Evolutionary conservation across 2,113 vertebrate species (phyloP).

Genomic region (Zosterops hypoxanthus): DNA sequence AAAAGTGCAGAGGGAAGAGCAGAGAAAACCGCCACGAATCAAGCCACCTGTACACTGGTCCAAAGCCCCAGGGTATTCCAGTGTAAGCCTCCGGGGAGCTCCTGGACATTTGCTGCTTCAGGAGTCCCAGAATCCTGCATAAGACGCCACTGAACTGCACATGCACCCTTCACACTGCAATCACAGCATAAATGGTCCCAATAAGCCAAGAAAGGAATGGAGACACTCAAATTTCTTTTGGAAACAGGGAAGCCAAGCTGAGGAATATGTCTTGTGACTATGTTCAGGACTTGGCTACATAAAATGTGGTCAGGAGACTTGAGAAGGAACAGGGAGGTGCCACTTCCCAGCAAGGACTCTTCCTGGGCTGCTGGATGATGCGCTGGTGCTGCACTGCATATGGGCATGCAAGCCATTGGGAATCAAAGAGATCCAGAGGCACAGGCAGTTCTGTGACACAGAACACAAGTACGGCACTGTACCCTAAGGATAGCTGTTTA

Average conservation of each 20-base stretch:
- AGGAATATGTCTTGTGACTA: neutral
- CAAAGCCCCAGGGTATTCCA: neutral
- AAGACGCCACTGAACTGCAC: neutral
- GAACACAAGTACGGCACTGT: neutral
- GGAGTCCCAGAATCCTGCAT: accelerated
- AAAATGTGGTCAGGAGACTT: neutral
- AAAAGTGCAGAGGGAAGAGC: neutral
- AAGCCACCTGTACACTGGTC: accelerated
- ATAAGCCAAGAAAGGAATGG: neutral
- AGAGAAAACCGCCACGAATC: neutral
- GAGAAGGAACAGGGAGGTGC: neutral
- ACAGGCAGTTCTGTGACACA: neutral
- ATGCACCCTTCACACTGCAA: neutral
- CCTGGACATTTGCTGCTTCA: accelerated
- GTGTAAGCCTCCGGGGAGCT: neutral
- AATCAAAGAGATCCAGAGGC: neutral
- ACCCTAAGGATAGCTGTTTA: neutral
- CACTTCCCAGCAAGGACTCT: neutral
- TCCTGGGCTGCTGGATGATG: neutral
- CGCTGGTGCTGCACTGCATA: accelerated
- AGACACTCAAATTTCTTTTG: neutral
- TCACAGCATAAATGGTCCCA: accelerated
- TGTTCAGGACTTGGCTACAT: neutral
- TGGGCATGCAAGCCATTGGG: accelerated
- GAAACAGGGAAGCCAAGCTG: neutral